A percentile compares a stretch with the other conserved stretches of the same genome.
phyloP scores from a whole-genome alignment of 2,113 vertebrate genomes.

The Centrocercus urophasianus region DNA sequence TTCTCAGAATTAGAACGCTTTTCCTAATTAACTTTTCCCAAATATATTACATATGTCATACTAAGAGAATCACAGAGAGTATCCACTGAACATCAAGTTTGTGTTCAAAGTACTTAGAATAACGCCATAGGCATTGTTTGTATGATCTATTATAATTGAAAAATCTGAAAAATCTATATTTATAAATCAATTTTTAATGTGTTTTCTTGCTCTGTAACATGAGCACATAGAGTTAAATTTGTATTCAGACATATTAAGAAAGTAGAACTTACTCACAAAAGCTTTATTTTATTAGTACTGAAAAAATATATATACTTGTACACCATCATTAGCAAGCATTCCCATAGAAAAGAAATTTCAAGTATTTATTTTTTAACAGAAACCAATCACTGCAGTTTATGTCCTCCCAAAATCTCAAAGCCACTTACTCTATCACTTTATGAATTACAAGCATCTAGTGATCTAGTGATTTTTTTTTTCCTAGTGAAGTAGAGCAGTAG shows the following conservation, averaged over 20 bases:
- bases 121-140: not conserved
- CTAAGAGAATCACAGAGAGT: not conserved
- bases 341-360: not conserved
- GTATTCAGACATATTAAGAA: not conserved
- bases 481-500: conserved; percentile 71
- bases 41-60: not conserved
- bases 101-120: not conserved
- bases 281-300: not conserved
- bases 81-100: not conserved
- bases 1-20: not conserved
- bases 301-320: not conserved
- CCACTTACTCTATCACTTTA: not conserved
- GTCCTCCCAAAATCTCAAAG: not conserved
- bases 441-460: conserved; percentile 33
- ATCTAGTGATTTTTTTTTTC: not conserved
- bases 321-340: not conserved
- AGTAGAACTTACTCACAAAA: not conserved
- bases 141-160: not conserved
- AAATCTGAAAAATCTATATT: not conserved
- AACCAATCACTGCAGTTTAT: not conserved
- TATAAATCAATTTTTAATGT: not conserved
- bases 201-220: not conserved
- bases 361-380: not conserved
- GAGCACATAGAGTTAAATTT: not conserved
- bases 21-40: not conserved